phyloP scores from a whole-genome alignment of 2,113 vertebrate species.

The Sphaerodactylus townsendi region DNA sequence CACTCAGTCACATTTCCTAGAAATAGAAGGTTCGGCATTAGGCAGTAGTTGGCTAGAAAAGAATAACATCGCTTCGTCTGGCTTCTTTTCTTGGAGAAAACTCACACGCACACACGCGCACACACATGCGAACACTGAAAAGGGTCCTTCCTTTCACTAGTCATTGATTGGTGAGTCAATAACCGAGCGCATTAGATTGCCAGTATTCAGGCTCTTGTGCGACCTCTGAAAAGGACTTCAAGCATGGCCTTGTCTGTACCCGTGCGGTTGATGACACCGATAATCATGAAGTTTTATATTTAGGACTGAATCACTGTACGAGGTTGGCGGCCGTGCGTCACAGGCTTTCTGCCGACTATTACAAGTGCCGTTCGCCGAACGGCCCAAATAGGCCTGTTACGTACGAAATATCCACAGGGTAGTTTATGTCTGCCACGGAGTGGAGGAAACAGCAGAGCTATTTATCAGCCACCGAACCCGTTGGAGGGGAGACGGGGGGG shows the following conservation, averaged over 20 bases:
- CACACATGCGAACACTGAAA: background rate
- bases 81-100: no score
- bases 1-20: no score
- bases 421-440: background rate
- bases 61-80: no score
- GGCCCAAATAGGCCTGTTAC: background rate
- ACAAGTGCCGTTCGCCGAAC: background rate
- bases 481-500: background rate
- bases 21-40: no score
- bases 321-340: background rate
- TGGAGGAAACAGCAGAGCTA: background rate
- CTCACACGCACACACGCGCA: no score
- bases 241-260: background rate
- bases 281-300: constrained; percentile 3
- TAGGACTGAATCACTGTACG: background rate
- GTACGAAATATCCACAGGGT: background rate
- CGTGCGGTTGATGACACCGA: background rate
- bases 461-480: background rate
- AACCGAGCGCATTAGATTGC: background rate
- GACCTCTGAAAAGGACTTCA: background rate
- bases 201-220: background rate
- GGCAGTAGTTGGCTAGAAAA: no score
- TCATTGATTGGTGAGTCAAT: background rate
- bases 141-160: background rate
- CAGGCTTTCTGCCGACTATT: background rate